Evolutionary conservation across 2,113 vertebrate genomes (phyloP), one percentile per base, ranked within the genome.

Genomic region (Chionomys nivalis): DNA sequence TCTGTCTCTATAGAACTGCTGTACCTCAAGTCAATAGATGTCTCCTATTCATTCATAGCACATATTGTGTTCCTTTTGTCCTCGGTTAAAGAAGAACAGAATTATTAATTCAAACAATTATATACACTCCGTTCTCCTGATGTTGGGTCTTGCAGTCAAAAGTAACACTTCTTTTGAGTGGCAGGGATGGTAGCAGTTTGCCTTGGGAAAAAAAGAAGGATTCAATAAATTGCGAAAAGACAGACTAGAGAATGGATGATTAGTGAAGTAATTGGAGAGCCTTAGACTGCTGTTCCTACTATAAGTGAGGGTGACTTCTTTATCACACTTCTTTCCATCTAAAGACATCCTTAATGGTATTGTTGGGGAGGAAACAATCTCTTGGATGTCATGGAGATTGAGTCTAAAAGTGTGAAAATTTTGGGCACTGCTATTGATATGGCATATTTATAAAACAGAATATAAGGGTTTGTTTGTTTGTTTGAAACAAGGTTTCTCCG

Each of bases 21-120:
- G 72, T n/a, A 58, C 4, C 19, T 88, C 8, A 39, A 58, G 55
- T 58, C 82, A 75, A 85, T 76, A 49, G 0, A 39, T 75, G 65
- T 28, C 2, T 33, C 8, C 0, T n/a, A 23, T 44, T 87, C 61
- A 36, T 10, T 47, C 6, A 10, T 70, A 17, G 7, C 14, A 83
- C 63, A 21, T 39, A 52, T 17, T 82, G 28, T 76, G 33, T 96
- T 87, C 7, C 1, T 23, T 95, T 95, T 73, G 16, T 26, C 24
- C 12, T 94, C 12, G 58, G 16, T 17, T 77, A 47, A 16, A 73
- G 87, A 87, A 86, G 19, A 89, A 14, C 23, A 73, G 81, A 94
- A 55, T 49, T 47, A 90, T 72, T 88, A 58, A 92, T 94, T 90
- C n/a, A 76, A 13, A 88, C 17, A 79, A 90, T 42, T 78, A 39